These are phyloP conservation scores for Sternotherus odoratus DNA, from an alignment of 2,797 vertebrate genomes.

Conservation along the genomic window DNA sequence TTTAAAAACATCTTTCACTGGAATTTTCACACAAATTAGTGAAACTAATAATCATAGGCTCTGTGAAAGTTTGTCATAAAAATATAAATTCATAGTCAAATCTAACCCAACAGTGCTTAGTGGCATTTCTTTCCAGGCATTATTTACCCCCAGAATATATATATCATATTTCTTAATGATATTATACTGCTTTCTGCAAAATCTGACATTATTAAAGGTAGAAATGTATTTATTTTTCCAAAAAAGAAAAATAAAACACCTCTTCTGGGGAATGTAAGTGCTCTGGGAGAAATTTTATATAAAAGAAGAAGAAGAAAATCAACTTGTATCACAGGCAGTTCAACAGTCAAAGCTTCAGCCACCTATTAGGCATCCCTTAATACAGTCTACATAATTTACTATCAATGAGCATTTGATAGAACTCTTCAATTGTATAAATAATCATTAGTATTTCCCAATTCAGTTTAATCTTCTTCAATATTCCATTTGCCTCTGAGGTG, in stretches of 20 bases:
- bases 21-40: neutral
- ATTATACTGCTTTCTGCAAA: neutral
- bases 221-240: neutral
- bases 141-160: neutral
- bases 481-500: neutral
- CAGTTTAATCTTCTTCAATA: neutral
- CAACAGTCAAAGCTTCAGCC: neutral
- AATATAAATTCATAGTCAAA: neutral
- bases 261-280: neutral
- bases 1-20: neutral
- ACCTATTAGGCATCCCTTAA: fast-evolving
- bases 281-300: neutral
- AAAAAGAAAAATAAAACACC: no score
- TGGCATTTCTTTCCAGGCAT: neutral
- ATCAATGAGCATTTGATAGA: neutral
- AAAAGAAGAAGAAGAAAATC: neutral
- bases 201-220: neutral
- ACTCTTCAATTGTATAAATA: neutral
- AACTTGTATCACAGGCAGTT: neutral
- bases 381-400: neutral
- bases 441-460: neutral
- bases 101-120: neutral
- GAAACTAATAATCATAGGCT: neutral
- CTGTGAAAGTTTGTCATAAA: neutral
- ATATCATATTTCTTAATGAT: neutral